Conservation (phyloP, 2,113 vertebrate species). For the Oryctolagus cuniculus region DNA sequence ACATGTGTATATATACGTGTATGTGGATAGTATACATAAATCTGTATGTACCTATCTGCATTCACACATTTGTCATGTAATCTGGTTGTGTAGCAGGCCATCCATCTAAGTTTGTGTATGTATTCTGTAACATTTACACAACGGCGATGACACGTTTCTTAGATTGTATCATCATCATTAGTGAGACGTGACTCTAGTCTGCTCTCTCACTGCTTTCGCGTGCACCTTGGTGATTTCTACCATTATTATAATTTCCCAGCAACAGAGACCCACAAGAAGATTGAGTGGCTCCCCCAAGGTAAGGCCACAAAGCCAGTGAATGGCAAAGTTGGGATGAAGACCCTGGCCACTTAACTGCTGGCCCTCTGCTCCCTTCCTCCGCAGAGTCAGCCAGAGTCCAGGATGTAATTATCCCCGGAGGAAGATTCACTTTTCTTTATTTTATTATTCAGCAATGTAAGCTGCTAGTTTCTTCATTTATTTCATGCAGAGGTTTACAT, state of each 20-base stretch:
- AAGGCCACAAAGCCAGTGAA: not conserved
- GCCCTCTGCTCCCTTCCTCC: not conserved
- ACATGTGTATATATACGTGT: not conserved
- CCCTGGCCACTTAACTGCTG: not conserved
- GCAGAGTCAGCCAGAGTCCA: not conserved
- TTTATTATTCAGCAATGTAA: slow-evolving; percentile 67
- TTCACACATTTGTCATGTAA: no score
- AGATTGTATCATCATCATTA: no score
- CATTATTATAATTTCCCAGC: not conserved
- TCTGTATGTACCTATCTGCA: no score
- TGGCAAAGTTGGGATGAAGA: not conserved
- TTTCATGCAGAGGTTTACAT: not conserved
- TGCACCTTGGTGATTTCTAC: not conserved
- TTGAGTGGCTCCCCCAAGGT: not conserved
- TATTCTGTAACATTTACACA: no score
- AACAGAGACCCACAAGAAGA: not conserved
- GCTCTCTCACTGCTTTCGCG: not conserved
- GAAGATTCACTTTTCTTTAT: slow-evolving; percentile 12
- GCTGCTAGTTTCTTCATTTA: slow-evolving; percentile 57
- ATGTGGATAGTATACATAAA: no score
- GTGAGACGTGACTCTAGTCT: no score
- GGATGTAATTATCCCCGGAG: not conserved
- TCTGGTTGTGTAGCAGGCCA: no score
- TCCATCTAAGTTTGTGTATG: no score
- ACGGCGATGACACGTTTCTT: no score